These are phyloP conservation scores for Hemicordylus capensis DNA, from an alignment of 2,113 vertebrate species.

Conservation along the genomic window DNA sequence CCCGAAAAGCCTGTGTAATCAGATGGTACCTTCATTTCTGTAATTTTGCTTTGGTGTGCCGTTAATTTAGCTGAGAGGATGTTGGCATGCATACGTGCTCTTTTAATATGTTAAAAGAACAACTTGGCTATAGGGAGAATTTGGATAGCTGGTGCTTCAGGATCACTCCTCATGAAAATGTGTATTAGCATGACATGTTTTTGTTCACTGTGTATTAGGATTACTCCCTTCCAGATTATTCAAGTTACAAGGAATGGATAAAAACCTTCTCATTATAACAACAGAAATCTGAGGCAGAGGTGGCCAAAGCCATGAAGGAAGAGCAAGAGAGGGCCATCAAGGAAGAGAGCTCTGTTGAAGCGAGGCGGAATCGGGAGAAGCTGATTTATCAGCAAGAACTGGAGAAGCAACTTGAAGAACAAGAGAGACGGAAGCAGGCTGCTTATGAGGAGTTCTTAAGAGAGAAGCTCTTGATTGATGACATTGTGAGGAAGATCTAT, in stretches of 20 bases:
- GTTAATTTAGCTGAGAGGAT: neutral
- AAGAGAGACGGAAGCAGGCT: slow-evolving; percentile 82
- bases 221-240: neutral
- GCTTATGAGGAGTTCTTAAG: slow-evolving; percentile 89
- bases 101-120: neutral
- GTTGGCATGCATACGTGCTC: neutral
- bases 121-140: neutral
- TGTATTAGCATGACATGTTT: no score
- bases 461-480: slow-evolving; percentile 92
- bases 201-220: neutral
- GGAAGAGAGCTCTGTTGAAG: slow-evolving; percentile 77
- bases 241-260: neutral
- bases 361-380: slow-evolving; percentile 73
- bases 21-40: neutral
- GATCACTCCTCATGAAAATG: neutral
- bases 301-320: slow-evolving; percentile 77
- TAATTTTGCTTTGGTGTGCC: neutral
- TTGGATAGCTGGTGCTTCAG: neutral
- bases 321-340: slow-evolving; percentile 68
- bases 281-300: slow-evolving; percentile 85
- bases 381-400: slow-evolving; percentile 82
- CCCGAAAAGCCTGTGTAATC: neutral
- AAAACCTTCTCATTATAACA: neutral
- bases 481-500: slow-evolving; percentile 91
- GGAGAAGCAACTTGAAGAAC: slow-evolving; percentile 87